Conservation (phyloP, 2,888 invertebrate genomes). For the Eupeodes luniger region DNA sequence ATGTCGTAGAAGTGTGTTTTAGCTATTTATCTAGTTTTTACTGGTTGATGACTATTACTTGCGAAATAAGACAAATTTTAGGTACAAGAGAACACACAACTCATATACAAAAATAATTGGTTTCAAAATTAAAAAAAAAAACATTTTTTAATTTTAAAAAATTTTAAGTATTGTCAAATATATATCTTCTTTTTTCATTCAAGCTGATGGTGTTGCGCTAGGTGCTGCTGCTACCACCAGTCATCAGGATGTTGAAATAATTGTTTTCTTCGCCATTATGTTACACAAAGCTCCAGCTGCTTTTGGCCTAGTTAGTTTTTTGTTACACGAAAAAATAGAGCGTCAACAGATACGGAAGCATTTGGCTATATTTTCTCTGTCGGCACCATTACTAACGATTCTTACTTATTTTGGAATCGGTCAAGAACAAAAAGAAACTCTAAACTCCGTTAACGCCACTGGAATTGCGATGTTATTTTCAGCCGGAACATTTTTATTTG, state of each 20-base stretch:
- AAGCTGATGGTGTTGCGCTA: constrained; percentile 97
- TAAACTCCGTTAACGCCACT: constrained; percentile 95
- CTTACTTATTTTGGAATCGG: constrained; percentile 97
- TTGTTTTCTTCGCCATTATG: constrained; percentile 99
- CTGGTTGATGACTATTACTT: too few species aligned
- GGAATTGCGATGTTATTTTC: constrained; percentile 99
- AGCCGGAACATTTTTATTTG: constrained; percentile 99
- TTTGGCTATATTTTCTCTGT: constrained; percentile 94
- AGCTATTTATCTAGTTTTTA: too few species aligned
- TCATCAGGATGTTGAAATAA: constrained; percentile 97
- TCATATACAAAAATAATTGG: too few species aligned
- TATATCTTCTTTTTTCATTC: background rate
- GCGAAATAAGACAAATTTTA: too few species aligned
- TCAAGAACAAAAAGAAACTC: constrained; percentile 95
- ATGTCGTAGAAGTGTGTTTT: too few species aligned
- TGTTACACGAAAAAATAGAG: constrained; percentile 97
- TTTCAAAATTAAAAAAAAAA: too few species aligned
- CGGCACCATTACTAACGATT: constrained; percentile 95
- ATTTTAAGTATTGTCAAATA: background rate
- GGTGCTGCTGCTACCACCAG: constrained; percentile 99
- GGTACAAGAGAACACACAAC: too few species aligned
- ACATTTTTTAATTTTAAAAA: background rate
- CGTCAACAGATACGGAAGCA: constrained; percentile 93
- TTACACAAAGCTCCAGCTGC: constrained; percentile 99
- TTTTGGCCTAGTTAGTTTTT: constrained; percentile 98